Evolutionary conservation across 2,888 invertebrate genomes (phyloP).

Genomic region (Acanthococcus lagerstroemiae): DNA sequence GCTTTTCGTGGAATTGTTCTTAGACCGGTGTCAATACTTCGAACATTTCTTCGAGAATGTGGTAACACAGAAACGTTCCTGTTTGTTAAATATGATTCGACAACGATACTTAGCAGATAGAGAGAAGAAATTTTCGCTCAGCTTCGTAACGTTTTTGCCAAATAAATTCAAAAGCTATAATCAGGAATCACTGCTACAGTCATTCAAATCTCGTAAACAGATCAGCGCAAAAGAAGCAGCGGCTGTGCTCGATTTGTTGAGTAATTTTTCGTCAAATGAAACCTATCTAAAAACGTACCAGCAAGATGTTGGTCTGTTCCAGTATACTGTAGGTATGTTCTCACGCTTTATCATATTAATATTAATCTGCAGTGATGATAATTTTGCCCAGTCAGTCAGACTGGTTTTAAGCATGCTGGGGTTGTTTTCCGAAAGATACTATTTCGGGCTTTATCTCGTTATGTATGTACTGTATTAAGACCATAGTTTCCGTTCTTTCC

Average conservation of each 20-base stretch:
- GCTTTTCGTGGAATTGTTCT: constrained; percentile 16
- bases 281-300: constrained; percentile 20
- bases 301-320: constrained; percentile 20
- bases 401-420: too few relatives aligned
- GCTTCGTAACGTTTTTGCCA: constrained; percentile 15
- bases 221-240: constrained; percentile 20
- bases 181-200: constrained; percentile 13
- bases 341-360: too few relatives aligned
- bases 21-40: constrained; percentile 23
- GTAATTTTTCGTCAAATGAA: constrained; percentile 23
- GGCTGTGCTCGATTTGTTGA: constrained; percentile 16
- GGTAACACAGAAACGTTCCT: constrained; percentile 3
- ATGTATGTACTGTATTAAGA: too few relatives aligned
- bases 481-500: too few relatives aligned
- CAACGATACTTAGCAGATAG: constrained; percentile 15
- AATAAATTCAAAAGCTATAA: constrained; percentile 21
- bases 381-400: too few relatives aligned
- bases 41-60: constrained; percentile 20
- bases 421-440: too few relatives aligned
- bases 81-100: constrained; percentile 16
- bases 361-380: too few relatives aligned
- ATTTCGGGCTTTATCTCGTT: too few relatives aligned
- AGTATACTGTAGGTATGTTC: constrained; percentile 19
- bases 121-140: constrained; percentile 19
- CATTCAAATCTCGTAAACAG: constrained; percentile 19